Evolutionary conservation across 2,888 invertebrate genomes (phyloP), one percentile per base, ranked within the genome.

Genomic region (Lepidocyrtoides sp.): DNA sequence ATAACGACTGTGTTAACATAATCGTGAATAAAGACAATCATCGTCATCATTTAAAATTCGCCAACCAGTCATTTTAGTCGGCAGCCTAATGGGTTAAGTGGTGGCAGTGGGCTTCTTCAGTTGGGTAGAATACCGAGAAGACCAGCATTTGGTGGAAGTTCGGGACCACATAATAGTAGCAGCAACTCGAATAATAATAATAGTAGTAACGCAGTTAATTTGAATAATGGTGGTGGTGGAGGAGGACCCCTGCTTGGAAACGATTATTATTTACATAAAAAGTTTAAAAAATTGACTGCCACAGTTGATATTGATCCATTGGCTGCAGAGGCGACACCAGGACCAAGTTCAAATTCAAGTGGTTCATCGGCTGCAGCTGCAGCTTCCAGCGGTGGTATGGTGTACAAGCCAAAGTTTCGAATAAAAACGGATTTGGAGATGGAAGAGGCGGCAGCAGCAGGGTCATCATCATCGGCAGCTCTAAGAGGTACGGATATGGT

Each of bases 211-310:
- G 51, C 29, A 41, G 23, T 26, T 57, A 77, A 79, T 12, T 63
- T 48, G 12, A 66, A 57, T 23, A 66, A 66, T 44, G 85, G 29
- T 23, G 84, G 83, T 17, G 26, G 17, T 44, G 29, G 66, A 0
- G 32, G 12, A 20, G n/a, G n/a, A n/a, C 20, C 48, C 14, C 77
- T 63, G 1, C 20, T 57, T 5, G 66, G 85, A 57, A 90, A 82
- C 44, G 92, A 94, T 79, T 94, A 97, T 95, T 98, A 98, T 96
- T 96, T 98, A 95, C 98, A 98, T 95, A 98, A 98, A 95, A 98
- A 98, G 95, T 98, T 98, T 96, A 98, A 98, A 96, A 98, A 98
- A 95, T 97, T 98, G 96, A 98, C 97, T 95, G 97, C 96, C 94
- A 95, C 95, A 95, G 90, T 93, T 54, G 89, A 84, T 48, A 83